These are phyloP conservation scores for Caenorhabditis auriculariae DNA, from an alignment of 2,888 invertebrate genomes.

Conservation along the genomic window DNA sequence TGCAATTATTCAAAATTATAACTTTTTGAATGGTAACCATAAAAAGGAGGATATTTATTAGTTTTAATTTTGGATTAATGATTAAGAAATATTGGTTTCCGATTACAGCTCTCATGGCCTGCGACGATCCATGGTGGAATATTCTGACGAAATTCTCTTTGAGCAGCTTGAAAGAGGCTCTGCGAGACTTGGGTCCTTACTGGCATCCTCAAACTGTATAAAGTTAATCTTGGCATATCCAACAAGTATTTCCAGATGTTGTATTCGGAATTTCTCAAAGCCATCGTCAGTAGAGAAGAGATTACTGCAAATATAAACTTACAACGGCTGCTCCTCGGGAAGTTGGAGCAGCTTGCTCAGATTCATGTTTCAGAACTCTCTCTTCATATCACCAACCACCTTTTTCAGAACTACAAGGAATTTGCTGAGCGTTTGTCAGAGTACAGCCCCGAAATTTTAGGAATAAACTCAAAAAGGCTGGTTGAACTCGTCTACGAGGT, in stretches of 20 bases:
- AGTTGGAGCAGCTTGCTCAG: slow-evolving; percentile 28
- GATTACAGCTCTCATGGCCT: slow-evolving; percentile 17
- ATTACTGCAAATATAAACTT: slow-evolving; percentile 13
- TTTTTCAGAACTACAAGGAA: background rate
- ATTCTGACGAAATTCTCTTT: slow-evolving; percentile 34
- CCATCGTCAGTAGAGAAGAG: background rate
- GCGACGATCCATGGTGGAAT: slow-evolving; percentile 27
- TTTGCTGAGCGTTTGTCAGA: background rate
- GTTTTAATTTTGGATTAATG: too few relatives aligned
- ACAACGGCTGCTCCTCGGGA: slow-evolving; percentile 28
- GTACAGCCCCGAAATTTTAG: slow-evolving; percentile 1
- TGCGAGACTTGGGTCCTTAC: slow-evolving; percentile 12
- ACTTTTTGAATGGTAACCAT: too few relatives aligned
- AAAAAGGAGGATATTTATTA: too few relatives aligned
- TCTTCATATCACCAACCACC: background rate
- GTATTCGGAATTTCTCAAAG: slow-evolving; percentile 15
- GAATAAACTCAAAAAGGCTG: background rate
- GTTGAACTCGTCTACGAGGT: background rate
- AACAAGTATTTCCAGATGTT: slow-evolving; percentile 4
- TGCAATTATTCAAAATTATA: too few relatives aligned
- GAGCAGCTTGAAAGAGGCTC: slow-evolving; percentile 7
- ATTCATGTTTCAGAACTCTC: background rate
- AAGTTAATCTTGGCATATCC: background rate
- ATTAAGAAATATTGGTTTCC: background rate
- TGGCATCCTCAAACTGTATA: slow-evolving; percentile 18